Base-by-base conservation (phyloP, 2,797 vertebrate genomes). In the Chrysocyon brachyurus region DNA sequence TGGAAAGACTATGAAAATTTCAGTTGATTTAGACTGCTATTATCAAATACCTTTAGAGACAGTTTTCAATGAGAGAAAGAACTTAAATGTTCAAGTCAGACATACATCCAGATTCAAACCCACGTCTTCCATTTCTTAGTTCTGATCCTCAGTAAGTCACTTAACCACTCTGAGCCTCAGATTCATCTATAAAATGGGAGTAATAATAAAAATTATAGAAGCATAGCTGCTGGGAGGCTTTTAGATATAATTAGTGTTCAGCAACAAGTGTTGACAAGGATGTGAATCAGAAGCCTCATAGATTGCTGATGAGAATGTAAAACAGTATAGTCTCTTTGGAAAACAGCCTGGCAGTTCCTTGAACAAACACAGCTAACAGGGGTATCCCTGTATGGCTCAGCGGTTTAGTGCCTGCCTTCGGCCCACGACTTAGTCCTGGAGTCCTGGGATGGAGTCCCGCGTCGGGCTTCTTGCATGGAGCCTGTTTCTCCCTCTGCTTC, bases 181-280 rank as follows among this genome's bases (percentile, higher is more conserved):
- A 66, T 36, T 63, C 63, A 36, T 17, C 36, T 86, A 40, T 31
- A 82, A 90, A 96, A 81, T 59, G 19, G 46, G 5, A 49, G 49
- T 31, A 79, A 90, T 64, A 85, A 72, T 15, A 89, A 84, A n/a
- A 57, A 82, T 46, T 52, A 82, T 16, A 91, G 31, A 82, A 68
- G 68, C 26, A 83, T 8, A 82, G 49, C 19, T 87, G 16, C 68
- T 54, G 40, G 31, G 28, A 90, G 22, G 72, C 85, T 77, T 68
- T 94, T 52, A 91, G 12, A 87, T 75, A 77, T 88, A 96, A 84
- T 70, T 70, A 70, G 56, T 49, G 33, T 61, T 78, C 77, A 91
- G 36, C 59, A 93, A 73, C 70, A 91, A 91, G 28, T 54, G 28
- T 22, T 83, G 46, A 63, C 33, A 57, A 90, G 17, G 19, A 87